Percentiles rank a stretch among this genome's conserved stretches.
These are phyloP conservation scores for Parochlus steinenii DNA, from an alignment of 2,888 invertebrate genomes.

Conservation along the genomic window DNA sequence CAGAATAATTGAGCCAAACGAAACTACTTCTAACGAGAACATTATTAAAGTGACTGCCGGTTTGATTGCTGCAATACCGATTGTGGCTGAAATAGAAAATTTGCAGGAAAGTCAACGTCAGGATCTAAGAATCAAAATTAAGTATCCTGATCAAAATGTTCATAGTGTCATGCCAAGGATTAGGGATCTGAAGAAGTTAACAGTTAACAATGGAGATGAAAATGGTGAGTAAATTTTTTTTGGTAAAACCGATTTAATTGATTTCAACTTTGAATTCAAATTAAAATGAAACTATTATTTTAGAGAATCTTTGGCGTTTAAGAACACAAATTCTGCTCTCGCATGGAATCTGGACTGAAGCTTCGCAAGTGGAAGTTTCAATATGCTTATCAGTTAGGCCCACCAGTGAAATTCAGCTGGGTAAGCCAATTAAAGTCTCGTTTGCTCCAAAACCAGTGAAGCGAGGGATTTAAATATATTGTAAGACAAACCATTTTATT, in stretches of 20 bases:
- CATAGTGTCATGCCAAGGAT: constrained; percentile 67
- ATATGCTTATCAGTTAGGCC: constrained; percentile 60
- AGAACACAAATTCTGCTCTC: constrained; percentile 78
- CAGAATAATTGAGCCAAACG: constrained; percentile 67
- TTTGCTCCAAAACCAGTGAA: constrained; percentile 81
- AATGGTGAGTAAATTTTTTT: constrained; percentile 17
- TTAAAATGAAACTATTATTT: no score
- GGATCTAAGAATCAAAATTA: constrained; percentile 65
- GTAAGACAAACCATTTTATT: neutral
- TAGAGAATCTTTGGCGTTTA: constrained; percentile 37
- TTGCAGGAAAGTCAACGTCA: constrained; percentile 51
- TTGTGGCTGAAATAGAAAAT: constrained; percentile 75
- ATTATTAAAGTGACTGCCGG: constrained; percentile 87
- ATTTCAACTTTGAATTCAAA: no score
- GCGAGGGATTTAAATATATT: constrained; percentile 46
- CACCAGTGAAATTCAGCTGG: constrained; percentile 55
- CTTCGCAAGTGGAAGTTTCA: constrained; percentile 73
- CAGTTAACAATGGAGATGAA: constrained; percentile 40
- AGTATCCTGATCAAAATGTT: constrained; percentile 81
- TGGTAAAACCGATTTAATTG: neutral
- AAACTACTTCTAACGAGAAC: constrained; percentile 55
- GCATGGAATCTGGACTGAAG: constrained; percentile 84
- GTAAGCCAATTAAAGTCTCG: constrained; percentile 70
- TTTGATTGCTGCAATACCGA: constrained; percentile 66
- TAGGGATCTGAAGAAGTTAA: constrained; percentile 52